Evolutionary conservation across 1,140 invertebrate species (phyloP), one percentile per base, ranked within the genome.

Genomic region (Epicauta chinensis): DNA sequence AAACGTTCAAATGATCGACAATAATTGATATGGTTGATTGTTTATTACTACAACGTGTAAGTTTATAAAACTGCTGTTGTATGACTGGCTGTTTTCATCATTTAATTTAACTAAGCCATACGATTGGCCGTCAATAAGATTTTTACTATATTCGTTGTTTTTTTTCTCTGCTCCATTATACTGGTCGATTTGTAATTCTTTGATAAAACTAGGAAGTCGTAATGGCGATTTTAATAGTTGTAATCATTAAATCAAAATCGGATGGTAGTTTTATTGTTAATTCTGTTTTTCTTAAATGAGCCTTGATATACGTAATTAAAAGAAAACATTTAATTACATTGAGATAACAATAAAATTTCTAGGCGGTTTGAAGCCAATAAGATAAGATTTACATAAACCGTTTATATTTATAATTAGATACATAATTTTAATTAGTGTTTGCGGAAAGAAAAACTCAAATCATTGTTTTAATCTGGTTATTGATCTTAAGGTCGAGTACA

Each of bases 41-140:
- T 34, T 53, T 50, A 49, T 56, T 56, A 51, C 46, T 37, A 42
- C 45, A 48, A 48, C 50, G 53, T 37, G 48, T 49, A 59, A 56
- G 47, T 56, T 34, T 56, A 56, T 56, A 53, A 59, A 59, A 59
- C 44, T 52, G 37, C 48, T 38, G 39, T 50, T 35, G 55, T 55
- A 60, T 60, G 58, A 60, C 58, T 60, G 55, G 58, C 55, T 53
- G 51, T 60, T 60, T 60, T 60, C 58, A 54, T 60, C 51, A 47
- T 55, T 60, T 58, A 60, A 60, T 60, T 60, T 57, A 57, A 57
- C 50, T 50, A 42, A 38, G 46, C 42, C 31, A 43, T 57, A 42
- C 41, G 47, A 60, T 60, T 60, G 58, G 58, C 32, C 51, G 51
- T 51, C 49, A 45, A 44, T 52, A 12, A 4, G 3, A 1, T 34